A percentile compares a stretch with the other conserved stretches of the same genome.
These are phyloP conservation scores for Lepidocyrtinus sp. DNA, from an alignment of 2,888 invertebrate species.

Conservation along the genomic window DNA sequence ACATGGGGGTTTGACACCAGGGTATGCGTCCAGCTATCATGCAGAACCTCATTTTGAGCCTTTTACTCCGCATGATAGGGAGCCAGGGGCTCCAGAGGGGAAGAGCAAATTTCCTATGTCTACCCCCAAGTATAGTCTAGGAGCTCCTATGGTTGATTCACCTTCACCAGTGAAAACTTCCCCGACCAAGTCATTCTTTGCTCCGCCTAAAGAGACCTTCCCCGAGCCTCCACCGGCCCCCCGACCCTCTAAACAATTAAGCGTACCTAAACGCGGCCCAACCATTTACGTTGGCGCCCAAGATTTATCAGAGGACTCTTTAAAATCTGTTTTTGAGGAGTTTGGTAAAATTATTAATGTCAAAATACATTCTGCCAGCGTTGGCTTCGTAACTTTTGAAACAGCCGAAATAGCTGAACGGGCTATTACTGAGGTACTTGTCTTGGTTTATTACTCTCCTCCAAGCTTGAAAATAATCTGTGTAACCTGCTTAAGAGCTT, in stretches of 20 bases:
- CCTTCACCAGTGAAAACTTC: conserved; percentile 7
- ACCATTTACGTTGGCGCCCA: conserved; percentile 87
- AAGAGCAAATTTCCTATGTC: conserved; percentile 23
- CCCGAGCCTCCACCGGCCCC: conserved; percentile 5
- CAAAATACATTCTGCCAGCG: conserved; percentile 72
- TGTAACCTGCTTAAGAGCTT: too few species aligned
- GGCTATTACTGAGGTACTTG: conserved; percentile 84
- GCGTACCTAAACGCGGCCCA: conserved; percentile 82
- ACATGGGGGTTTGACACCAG: conserved; percentile 62
- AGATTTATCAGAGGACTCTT: conserved; percentile 84
- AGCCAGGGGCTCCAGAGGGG: conserved; percentile 17
- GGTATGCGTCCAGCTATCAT: conserved; percentile 46
- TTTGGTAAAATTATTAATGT: conserved; percentile 67
- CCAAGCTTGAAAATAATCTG: too few species aligned
- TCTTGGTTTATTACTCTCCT: not conserved
- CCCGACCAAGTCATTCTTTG: conserved; percentile 10
- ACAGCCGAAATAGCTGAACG: conserved; percentile 88
- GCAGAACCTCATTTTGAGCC: conserved; percentile 62
- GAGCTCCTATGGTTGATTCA: conserved; percentile 20
- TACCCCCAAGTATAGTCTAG: conserved; percentile 42
- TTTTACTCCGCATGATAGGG: conserved; percentile 60
- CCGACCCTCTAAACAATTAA: conserved; percentile 11
- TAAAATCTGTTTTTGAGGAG: conserved; percentile 72
- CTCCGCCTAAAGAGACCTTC: conserved; percentile 24
- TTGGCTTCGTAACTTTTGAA: conserved; percentile 93